These are phyloP conservation scores for Myiozetetes cayanensis DNA, from an alignment of 2,113 vertebrate species.

Conservation along the genomic window DNA sequence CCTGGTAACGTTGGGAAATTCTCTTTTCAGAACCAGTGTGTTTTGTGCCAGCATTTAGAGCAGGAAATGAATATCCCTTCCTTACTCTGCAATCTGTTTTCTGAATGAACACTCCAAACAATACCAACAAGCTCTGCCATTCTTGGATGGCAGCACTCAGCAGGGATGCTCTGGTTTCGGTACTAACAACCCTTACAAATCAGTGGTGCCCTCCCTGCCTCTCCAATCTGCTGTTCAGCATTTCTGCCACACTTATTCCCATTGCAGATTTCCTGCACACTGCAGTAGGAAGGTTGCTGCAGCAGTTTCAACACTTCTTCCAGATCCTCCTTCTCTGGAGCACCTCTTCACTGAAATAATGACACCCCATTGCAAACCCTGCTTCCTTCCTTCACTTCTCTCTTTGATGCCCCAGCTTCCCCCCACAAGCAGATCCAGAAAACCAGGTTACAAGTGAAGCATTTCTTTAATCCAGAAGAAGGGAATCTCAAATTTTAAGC, in stretches of 20 bases:
- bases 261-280: constrained; percentile 7
- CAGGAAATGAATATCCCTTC: not conserved
- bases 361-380: not conserved
- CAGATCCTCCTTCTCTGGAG: not conserved
- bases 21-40: not conserved
- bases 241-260: constrained; percentile 9
- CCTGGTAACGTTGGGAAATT: not conserved
- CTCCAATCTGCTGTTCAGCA: not conserved
- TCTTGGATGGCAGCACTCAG: not conserved
- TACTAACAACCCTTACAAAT: constrained; percentile 13
- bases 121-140: constrained; percentile 17
- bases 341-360: not conserved
- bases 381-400: not conserved
- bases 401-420: not conserved
- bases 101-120: constrained; percentile 20
- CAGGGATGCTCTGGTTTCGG: constrained; percentile 7
- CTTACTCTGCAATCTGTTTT: constrained; percentile 6
- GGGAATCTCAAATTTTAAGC: not conserved
- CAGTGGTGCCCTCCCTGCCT: not conserved
- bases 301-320: not conserved
- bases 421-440: not conserved
- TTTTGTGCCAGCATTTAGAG: not conserved
- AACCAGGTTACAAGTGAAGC: not conserved
- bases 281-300: not conserved
- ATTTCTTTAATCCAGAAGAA: not conserved